phyloP scores from a whole-genome alignment of 2,797 vertebrate genomes.

The Danionella dracula region DNA sequence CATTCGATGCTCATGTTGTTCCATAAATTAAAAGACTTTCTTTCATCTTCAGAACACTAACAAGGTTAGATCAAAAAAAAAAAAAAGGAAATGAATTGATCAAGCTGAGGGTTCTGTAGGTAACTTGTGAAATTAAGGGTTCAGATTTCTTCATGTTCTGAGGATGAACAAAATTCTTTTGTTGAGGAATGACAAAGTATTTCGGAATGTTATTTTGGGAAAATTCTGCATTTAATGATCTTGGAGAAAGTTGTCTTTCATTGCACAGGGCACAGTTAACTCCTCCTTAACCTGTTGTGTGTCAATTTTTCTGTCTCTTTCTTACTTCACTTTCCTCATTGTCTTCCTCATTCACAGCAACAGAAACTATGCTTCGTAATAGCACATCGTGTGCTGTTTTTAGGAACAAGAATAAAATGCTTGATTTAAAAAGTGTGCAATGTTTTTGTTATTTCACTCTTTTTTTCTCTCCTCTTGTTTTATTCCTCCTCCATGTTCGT shows the following conservation, averaged over 20 bases:
- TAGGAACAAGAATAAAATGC: too few species aligned
- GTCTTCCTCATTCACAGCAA: constrained; percentile 16
- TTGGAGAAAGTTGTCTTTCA: constrained; percentile 41
- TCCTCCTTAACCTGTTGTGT: constrained; percentile 16
- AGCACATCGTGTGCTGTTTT: background rate
- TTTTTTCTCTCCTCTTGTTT: constrained; percentile 59
- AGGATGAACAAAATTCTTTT: too few species aligned
- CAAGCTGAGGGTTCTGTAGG: too few species aligned
- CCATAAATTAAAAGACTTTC: too few species aligned
- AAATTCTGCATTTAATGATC: constrained; percentile 43
- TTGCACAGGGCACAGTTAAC: constrained; percentile 29
- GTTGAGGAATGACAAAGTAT: too few species aligned
- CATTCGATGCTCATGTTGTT: too few species aligned
- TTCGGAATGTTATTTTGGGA: too few species aligned
- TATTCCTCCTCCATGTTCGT: constrained; percentile 60
- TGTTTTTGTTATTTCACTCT: constrained; percentile 54
- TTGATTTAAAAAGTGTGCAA: background rate
- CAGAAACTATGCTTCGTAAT: background rate
- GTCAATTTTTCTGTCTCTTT: constrained; percentile 40
- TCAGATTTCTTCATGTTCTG: too few species aligned
- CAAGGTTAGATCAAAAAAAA: too few species aligned
- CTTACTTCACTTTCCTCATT: constrained; percentile 31
- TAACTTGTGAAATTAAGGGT: too few species aligned
- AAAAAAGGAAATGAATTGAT: too few species aligned
- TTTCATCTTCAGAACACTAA: too few species aligned